A percentile compares a stretch with the other conserved stretches of the same genome.
phyloP scores from a whole-genome alignment of 2,888 invertebrate species.

The Drosophila neutralis region DNA sequence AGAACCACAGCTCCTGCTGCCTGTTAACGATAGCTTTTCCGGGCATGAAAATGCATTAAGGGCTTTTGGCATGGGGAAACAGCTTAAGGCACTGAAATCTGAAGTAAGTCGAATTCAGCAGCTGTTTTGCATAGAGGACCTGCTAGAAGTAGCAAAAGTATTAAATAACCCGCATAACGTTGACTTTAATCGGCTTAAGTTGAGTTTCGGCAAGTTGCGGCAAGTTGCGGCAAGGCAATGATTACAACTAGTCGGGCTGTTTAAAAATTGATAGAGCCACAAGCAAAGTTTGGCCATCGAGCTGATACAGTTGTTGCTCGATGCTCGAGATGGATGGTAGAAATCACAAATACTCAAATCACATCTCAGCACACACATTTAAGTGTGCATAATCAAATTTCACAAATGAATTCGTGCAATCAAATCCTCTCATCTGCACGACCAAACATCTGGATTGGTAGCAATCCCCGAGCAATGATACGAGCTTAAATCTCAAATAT shows the following conservation, averaged over 20 bases:
- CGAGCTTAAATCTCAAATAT: conserved; percentile 9
- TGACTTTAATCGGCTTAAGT: conserved; percentile 59
- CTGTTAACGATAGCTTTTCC: conserved; percentile 37
- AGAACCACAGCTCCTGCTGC: background rate
- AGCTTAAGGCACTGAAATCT: conserved; percentile 25
- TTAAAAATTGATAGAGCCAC: conserved; percentile 59
- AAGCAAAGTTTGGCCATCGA: conserved; percentile 51
- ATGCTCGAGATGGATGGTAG: background rate
- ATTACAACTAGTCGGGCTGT: conserved; percentile 29
- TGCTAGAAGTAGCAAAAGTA: conserved; percentile 5
- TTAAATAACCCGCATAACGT: conserved; percentile 34
- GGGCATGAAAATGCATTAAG: conserved; percentile 42
- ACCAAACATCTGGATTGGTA: conserved; percentile 32
- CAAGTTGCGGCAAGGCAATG: conserved; percentile 52
- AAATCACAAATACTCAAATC: conserved; percentile 17
- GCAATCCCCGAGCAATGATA: conserved; percentile 15
- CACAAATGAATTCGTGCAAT: conserved; percentile 61
- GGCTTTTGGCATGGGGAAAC: no score
- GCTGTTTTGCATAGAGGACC: conserved; percentile 37
- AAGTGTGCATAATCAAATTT: conserved; percentile 64
- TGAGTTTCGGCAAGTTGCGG: conserved; percentile 28
- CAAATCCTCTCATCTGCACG: conserved; percentile 62
- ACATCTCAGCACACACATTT: conserved; percentile 27
- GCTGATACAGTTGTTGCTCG: background rate
- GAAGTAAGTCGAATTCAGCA: conserved; percentile 32